Evolutionary conservation across 2,888 invertebrate genomes (phyloP).

Genomic region (Zygogramma bicolorata): DNA sequence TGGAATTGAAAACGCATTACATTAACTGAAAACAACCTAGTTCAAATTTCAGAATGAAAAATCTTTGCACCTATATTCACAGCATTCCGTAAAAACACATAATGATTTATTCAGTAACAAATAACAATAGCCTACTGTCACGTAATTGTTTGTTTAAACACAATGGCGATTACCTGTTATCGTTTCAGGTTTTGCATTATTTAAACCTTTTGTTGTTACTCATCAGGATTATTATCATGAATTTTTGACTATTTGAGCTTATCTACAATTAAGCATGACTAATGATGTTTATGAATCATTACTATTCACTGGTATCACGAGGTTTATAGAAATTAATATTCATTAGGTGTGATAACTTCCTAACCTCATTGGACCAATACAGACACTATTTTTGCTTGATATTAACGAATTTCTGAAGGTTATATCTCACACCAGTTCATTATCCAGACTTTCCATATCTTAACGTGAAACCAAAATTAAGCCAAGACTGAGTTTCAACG

Average conservation of each 20-base stretch:
- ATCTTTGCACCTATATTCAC: not conserved
- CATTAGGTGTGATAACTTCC: no score
- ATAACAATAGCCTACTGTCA: not conserved
- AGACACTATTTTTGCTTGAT: no score
- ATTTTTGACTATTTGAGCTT: not conserved
- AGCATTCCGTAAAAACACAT: not conserved
- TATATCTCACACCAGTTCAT: no score
- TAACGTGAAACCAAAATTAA: no score
- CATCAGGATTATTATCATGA: not conserved
- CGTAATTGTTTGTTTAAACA: not conserved
- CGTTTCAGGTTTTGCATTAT: not conserved
- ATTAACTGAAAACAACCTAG: no score
- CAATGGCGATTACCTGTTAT: constrained; percentile 6
- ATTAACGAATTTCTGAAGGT: no score
- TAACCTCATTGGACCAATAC: no score
- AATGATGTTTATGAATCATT: not conserved
- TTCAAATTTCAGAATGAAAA: no score
- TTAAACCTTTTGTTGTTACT: not conserved
- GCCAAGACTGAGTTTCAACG: no score
- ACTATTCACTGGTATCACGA: not conserved
- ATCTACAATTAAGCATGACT: not conserved
- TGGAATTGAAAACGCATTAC: no score
- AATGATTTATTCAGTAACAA: not conserved
- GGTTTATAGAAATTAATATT: not conserved
- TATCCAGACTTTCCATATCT: no score